These are phyloP conservation scores for Sylvietta virens DNA, from an alignment of 2,113 vertebrate genomes.

Conservation along the genomic window DNA sequence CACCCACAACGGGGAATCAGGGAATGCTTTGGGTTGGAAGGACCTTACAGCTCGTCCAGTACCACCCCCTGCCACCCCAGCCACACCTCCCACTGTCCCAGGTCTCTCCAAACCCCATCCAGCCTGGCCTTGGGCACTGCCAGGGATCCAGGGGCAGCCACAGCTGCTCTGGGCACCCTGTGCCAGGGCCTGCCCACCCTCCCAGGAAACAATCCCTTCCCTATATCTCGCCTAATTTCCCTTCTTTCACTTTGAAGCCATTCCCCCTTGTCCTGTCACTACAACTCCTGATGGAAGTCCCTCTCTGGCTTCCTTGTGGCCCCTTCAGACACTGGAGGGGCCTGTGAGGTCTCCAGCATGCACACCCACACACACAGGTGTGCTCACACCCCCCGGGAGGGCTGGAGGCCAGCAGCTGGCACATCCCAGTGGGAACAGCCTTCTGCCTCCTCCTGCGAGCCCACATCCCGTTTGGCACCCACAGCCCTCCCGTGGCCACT, in stretches of 20 bases:
- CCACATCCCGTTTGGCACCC: neutral
- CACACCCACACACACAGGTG: neutral
- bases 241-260: no score
- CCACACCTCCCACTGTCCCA: neutral
- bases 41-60: neutral
- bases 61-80: neutral
- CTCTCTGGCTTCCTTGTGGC: neutral
- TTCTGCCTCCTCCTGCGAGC: neutral
- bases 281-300: neutral
- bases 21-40: neutral
- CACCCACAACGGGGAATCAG: neutral
- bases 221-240: neutral
- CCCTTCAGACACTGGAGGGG: neutral
- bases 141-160: neutral
- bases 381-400: neutral
- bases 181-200: neutral
- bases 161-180: neutral
- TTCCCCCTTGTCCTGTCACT: neutral
- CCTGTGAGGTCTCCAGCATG: neutral
- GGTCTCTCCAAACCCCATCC: neutral
- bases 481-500: neutral
- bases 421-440: neutral
- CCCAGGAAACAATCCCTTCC: rapidly evolving
- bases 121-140: neutral
- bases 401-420: neutral